Evolutionary conservation across 2,888 invertebrate species (phyloP).

Genomic region (Caenorhabditis wallacei): DNA sequence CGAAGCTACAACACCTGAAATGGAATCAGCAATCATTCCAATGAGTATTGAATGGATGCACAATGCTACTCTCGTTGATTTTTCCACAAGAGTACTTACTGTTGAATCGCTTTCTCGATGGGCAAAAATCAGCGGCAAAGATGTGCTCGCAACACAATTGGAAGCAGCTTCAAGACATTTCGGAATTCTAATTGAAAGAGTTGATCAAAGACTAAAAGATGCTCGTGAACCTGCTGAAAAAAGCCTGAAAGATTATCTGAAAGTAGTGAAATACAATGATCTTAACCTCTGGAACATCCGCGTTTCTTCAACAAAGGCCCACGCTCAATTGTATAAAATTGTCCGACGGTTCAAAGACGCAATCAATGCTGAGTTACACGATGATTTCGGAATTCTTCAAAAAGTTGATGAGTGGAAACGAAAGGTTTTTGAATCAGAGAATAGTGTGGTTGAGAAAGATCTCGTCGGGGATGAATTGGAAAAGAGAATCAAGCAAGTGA

Average conservation of each 20-base stretch:
- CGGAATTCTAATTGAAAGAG: slow-evolving; percentile 87
- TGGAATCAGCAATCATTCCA: slow-evolving; percentile 70
- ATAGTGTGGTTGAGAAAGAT: not conserved
- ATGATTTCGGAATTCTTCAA: slow-evolving; percentile 68
- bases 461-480: slow-evolving; percentile 13
- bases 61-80: slow-evolving; percentile 91
- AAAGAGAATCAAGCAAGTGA: slow-evolving; percentile 37
- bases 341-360: slow-evolving; percentile 88
- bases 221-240: slow-evolving; percentile 92
- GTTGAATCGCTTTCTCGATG: slow-evolving; percentile 85
- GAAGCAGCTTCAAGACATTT: slow-evolving; percentile 89
- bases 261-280: slow-evolving; percentile 96
- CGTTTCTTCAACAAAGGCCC: slow-evolving; percentile 87
- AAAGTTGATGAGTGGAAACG: slow-evolving; percentile 67
- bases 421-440: slow-evolving; percentile 17
- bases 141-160: slow-evolving; percentile 62
- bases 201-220: slow-evolving; percentile 82
- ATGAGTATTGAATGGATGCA: slow-evolving; percentile 86
- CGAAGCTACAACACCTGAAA: slow-evolving; percentile 57
- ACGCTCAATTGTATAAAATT: slow-evolving; percentile 84
- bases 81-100: slow-evolving; percentile 89
- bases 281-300: slow-evolving; percentile 95
- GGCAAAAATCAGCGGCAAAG: slow-evolving; percentile 57
- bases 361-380: slow-evolving; percentile 59
- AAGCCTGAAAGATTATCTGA: slow-evolving; percentile 92